Evolutionary conservation across 2,888 invertebrate species (phyloP).

Genomic region (Acanthoscelides obtectus): DNA sequence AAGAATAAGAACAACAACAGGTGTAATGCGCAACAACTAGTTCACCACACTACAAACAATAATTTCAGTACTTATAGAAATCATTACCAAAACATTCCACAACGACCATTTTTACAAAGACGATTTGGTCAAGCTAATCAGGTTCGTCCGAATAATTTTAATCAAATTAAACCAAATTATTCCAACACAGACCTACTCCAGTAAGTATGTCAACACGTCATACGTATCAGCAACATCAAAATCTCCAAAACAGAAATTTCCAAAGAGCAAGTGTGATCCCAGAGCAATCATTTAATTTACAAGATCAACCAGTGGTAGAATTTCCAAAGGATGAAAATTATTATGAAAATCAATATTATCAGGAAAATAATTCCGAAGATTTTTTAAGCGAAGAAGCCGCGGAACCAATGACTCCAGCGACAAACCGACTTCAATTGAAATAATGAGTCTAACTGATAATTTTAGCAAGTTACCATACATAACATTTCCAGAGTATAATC

Average conservation of each 20-base stretch:
- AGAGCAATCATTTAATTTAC: conserved; percentile 6
- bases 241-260: neutral
- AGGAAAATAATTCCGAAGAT: neutral
- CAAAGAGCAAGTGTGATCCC: neutral
- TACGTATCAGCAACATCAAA: neutral
- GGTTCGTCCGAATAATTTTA: neutral
- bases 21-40: too few species aligned
- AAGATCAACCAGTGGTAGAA: conserved; percentile 6
- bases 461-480: neutral
- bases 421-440: neutral
- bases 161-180: neutral
- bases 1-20: too few species aligned
- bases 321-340: neutral
- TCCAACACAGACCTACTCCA: neutral
- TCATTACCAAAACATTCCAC: too few species aligned
- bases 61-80: conserved; percentile 6
- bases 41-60: conserved; percentile 5
- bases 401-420: too few species aligned
- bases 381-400: conserved; percentile 8
- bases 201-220: neutral
- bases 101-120: too few species aligned
- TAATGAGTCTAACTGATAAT: neutral
- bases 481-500: neutral
- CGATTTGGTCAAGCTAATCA: too few species aligned
- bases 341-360: neutral